Evolutionary conservation across 1,140 invertebrate genomes (phyloP).

Genomic region (Diorhabda elongata): DNA sequence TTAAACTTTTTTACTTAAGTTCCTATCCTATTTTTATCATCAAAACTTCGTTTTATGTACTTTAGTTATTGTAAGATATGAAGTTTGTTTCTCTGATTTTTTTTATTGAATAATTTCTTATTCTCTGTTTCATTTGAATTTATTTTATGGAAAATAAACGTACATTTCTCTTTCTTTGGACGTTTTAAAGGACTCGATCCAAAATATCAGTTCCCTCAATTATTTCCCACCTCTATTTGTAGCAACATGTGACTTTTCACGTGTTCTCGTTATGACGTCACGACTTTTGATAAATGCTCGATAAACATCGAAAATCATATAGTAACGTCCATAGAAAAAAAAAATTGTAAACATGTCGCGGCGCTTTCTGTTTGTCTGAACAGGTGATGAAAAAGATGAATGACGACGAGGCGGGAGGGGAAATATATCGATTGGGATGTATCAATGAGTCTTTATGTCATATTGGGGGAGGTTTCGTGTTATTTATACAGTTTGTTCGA

Average conservation of each 20-base stretch:
- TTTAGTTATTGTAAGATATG: too few species aligned
- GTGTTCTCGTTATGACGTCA: slow-evolving; percentile 34
- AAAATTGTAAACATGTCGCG: slow-evolving; percentile 21
- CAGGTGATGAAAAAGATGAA: slow-evolving; percentile 39
- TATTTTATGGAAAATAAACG: too few species aligned
- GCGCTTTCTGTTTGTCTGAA: slow-evolving; percentile 35
- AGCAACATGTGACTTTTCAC: slow-evolving; percentile 33
- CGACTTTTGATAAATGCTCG: slow-evolving; percentile 29
- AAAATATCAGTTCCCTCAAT: background rate
- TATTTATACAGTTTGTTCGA: background rate
- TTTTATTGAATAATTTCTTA: too few species aligned
- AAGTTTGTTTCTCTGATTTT: too few species aligned
- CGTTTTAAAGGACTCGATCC: background rate
- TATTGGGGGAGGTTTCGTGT: slow-evolving; percentile 21
- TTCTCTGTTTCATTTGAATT: too few species aligned
- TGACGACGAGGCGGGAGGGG: slow-evolving; percentile 28
- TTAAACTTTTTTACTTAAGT: too few species aligned
- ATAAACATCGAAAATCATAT: slow-evolving; percentile 36
- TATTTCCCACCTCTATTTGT: background rate
- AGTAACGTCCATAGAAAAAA: slow-evolving; percentile 24
- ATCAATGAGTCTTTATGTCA: slow-evolving; percentile 29
- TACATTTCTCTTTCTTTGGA: too few species aligned
- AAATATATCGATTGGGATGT: slow-evolving; percentile 32
- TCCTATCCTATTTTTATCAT: too few species aligned
- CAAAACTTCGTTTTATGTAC: too few species aligned